Evolutionary conservation across 1,140 invertebrate species (phyloP).

Genomic region (Pseudomyrmex dendroicus): DNA sequence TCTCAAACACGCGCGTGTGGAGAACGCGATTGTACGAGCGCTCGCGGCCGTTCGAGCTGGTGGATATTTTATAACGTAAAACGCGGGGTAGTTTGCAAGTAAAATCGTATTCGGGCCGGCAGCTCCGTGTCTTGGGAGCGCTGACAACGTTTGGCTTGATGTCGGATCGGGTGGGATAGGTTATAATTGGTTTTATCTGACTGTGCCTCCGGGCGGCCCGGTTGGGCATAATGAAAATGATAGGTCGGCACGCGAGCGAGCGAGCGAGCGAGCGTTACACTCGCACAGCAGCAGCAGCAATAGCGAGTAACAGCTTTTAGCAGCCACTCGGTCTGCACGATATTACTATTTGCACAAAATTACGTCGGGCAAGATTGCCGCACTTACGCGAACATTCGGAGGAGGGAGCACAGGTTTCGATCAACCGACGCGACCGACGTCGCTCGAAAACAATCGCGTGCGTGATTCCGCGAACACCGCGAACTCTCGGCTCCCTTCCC

Average conservation of each 20-base stretch:
- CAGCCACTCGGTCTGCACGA: slow-evolving; percentile 78
- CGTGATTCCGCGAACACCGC: slow-evolving; percentile 62
- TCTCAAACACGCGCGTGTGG: slow-evolving; percentile 49
- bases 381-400: slow-evolving; percentile 73
- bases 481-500: neutral
- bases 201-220: slow-evolving; percentile 46
- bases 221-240: slow-evolving; percentile 77
- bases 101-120: slow-evolving; percentile 64
- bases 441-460: slow-evolving; percentile 68
- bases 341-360: slow-evolving; percentile 83
- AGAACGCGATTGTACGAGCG: slow-evolving; percentile 53
- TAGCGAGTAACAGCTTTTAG: slow-evolving; percentile 55
- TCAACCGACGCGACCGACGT: slow-evolving; percentile 66
- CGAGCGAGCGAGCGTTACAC: slow-evolving; percentile 29
- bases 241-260: slow-evolving; percentile 75
- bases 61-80: slow-evolving; percentile 68
- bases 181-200: slow-evolving; percentile 81
- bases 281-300: slow-evolving; percentile 51
- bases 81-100: slow-evolving; percentile 73
- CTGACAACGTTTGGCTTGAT: slow-evolving; percentile 75
- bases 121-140: slow-evolving; percentile 28
- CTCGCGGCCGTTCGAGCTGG: neutral
- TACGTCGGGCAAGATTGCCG: slow-evolving; percentile 76
- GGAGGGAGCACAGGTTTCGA: slow-evolving; percentile 57
- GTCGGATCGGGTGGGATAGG: slow-evolving; percentile 71